Percentiles rank a stretch among this genome's conserved stretches.
phyloP scores from a whole-genome alignment of 2,888 invertebrate species.

The Apantesis nais region DNA sequence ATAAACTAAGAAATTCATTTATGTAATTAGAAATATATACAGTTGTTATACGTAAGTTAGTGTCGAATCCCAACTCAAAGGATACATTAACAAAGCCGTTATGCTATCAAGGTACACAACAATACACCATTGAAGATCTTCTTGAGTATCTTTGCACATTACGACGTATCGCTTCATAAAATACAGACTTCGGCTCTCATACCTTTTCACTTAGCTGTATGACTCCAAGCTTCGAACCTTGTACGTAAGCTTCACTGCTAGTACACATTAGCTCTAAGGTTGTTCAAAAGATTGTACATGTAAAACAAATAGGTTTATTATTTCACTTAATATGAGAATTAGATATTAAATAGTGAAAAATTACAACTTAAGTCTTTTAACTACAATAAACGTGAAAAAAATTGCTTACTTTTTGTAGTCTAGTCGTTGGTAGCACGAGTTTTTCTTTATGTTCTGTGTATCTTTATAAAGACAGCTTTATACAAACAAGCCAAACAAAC shows the following conservation, averaged over 20 bases:
- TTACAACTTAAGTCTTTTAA: no score
- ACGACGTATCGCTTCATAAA: background rate
- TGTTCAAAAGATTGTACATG: no score
- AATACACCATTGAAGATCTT: constrained; percentile 8
- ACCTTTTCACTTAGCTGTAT: background rate
- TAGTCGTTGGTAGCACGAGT: no score
- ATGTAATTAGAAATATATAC: background rate
- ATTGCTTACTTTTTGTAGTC: no score
- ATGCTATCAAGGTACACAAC: constrained; percentile 12
- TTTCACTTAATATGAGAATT: no score
- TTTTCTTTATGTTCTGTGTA: no score
- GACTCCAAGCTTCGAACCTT: background rate
- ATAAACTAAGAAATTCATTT: no score
- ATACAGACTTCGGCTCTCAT: background rate
- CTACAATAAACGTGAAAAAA: no score
- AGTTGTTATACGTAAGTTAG: background rate
- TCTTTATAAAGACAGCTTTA: no score
- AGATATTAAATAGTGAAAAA: no score
- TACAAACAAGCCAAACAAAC: no score
- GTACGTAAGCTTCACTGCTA: background rate
- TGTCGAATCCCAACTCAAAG: constrained; percentile 11
- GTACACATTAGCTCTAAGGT: background rate
- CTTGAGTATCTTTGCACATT: constrained; percentile 5
- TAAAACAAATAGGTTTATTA: no score
- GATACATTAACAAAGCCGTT: constrained; percentile 15